A percentile compares a stretch with the other conserved stretches of the same genome.
phyloP scores from a whole-genome alignment of 2,113 vertebrate genomes.

The Lycocorax pyrrhopterus region DNA sequence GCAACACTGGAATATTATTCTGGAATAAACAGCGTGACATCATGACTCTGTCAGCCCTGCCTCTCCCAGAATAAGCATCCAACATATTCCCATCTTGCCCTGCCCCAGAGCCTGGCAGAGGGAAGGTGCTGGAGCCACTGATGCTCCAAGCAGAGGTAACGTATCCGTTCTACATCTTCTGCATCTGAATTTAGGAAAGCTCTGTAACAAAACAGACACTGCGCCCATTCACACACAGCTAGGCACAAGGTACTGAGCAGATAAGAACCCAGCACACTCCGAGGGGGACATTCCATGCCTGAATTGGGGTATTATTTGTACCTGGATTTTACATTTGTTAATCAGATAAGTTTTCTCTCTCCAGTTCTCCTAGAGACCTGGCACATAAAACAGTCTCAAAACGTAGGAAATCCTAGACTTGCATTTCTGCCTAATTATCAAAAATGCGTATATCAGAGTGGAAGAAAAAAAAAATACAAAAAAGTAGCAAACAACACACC shows the following conservation, averaged over 20 bases:
- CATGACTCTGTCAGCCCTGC: not conserved
- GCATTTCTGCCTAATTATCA: not conserved
- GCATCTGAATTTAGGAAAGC: not conserved
- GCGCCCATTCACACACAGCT: not conserved
- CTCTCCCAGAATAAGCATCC: not conserved
- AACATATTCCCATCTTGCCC: not conserved
- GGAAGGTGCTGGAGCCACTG: not conserved
- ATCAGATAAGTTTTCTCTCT: not conserved
- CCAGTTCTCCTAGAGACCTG: not conserved
- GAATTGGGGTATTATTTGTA: not conserved
- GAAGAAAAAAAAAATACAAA: not conserved
- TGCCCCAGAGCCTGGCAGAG: not conserved
- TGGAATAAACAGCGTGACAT: not conserved
- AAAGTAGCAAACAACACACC: not conserved
- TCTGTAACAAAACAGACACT: not conserved
- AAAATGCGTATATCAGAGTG: not conserved
- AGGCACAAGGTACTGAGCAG: not conserved
- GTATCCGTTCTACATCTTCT: not conserved
- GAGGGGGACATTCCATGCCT: not conserved
- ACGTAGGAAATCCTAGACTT: not conserved
- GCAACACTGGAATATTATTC: no score
- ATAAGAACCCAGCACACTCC: not conserved
- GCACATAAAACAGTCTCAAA: not conserved
- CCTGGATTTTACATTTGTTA: not conserved
- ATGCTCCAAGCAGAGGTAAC: rapidly evolving